Evolutionary conservation across 2,113 vertebrate species (phyloP).

Genomic region (Elephas maximus): DNA sequence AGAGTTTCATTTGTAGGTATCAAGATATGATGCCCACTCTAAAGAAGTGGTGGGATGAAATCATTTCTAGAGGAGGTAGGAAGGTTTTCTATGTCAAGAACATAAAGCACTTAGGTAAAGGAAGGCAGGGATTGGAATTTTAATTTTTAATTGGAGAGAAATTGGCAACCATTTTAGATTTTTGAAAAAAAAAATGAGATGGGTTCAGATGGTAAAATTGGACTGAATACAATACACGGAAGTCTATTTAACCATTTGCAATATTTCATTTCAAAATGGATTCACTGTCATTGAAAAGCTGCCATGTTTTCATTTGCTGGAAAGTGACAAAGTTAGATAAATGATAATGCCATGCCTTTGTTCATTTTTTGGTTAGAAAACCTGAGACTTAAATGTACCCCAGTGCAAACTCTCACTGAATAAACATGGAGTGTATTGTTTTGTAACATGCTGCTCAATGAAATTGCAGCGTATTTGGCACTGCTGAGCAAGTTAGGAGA

Average conservation of each 20-base stretch:
- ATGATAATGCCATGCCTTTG: slow-evolving; percentile 67
- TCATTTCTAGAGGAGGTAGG: background rate
- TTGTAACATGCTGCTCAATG: background rate
- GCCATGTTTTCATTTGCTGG: slow-evolving; percentile 47
- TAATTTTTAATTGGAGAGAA: slow-evolving; percentile 48
- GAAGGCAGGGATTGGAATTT: slow-evolving; percentile 17
- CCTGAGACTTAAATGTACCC: slow-evolving; percentile 22
- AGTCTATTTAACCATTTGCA: slow-evolving; percentile 3
- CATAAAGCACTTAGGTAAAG: background rate
- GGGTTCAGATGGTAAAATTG: background rate
- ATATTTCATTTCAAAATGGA: slow-evolving; percentile 49
- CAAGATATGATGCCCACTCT: background rate
- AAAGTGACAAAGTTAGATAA: slow-evolving; percentile 56
- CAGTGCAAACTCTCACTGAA: slow-evolving; percentile 55
- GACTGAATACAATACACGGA: background rate
- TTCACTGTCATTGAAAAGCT: slow-evolving; percentile 28
- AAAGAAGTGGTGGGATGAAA: background rate
- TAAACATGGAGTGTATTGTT: slow-evolving; percentile 67
- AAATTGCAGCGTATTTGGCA: slow-evolving; percentile 41
- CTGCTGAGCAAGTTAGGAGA: slow-evolving; percentile 43
- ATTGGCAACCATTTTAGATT: background rate
- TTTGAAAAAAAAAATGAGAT: background rate
- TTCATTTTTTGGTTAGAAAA: slow-evolving; percentile 77
- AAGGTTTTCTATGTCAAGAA: background rate
- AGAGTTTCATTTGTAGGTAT: background rate